phyloP scores from a whole-genome alignment of 2,113 vertebrate genomes.

The Seriola rivoliana region DNA sequence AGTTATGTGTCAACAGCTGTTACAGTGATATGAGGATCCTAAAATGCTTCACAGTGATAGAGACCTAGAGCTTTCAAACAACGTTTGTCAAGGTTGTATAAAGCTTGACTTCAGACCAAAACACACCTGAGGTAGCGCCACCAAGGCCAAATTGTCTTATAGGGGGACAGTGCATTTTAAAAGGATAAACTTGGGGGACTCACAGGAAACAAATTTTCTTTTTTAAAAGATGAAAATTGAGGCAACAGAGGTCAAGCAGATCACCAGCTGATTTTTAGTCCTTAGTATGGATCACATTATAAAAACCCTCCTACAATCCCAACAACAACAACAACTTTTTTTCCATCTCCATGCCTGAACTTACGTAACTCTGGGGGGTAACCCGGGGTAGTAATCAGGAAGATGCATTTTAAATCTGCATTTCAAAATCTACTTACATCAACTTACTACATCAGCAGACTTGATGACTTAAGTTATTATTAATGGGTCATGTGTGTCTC shows the following conservation, averaged over 20 bases:
- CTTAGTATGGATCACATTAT: not conserved
- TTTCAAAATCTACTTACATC: not conserved
- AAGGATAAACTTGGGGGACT: not conserved
- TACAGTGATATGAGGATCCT: not conserved
- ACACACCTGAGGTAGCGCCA: not conserved
- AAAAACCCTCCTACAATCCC: not conserved
- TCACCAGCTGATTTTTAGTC: not conserved
- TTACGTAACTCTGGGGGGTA: not conserved
- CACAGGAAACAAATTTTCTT: not conserved
- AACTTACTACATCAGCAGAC: not conserved
- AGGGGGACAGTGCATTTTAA: not conserved
- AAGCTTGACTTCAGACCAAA: not conserved
- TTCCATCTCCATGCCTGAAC: not conserved
- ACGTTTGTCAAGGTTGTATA: not conserved
- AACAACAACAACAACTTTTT: no score
- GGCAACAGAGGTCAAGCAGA: not conserved
- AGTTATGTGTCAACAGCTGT: not conserved
- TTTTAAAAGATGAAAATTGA: not conserved
- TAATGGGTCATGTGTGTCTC: constrained; percentile 2
- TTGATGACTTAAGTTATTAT: constrained; percentile 1
- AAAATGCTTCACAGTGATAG: not conserved
- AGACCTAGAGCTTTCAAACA: not conserved
- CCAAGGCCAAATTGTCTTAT: not conserved
- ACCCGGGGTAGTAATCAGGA: not conserved
- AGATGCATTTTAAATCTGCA: not conserved